Percentiles rank a stretch among this genome's conserved stretches.
These are phyloP conservation scores for Madoqua kirkii DNA, from an alignment of 2,113 vertebrate species.

Conservation along the genomic window DNA sequence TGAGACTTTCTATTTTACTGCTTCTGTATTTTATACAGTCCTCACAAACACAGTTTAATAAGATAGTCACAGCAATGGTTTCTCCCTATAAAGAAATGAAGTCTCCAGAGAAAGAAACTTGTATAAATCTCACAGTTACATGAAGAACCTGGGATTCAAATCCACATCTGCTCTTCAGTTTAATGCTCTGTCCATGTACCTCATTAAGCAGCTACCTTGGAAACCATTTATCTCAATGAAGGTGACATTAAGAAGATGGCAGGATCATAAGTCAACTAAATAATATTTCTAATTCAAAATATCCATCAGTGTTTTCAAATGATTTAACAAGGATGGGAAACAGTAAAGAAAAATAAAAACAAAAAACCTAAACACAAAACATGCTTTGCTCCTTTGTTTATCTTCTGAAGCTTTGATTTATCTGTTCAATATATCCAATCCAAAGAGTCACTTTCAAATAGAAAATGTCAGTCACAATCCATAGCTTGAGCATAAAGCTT, in stretches of 20 bases:
- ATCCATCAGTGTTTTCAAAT: not conserved
- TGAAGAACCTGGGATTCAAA: not conserved
- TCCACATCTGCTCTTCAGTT: not conserved
- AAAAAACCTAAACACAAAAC: not conserved
- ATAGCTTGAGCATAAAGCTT: not conserved
- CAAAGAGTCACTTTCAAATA: conserved; percentile 13
- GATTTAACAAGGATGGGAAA: not conserved
- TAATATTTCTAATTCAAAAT: conserved; percentile 17
- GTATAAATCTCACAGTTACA: not conserved
- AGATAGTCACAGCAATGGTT: not conserved
- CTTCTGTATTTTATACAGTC: conserved; percentile 21
- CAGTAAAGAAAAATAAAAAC: not conserved
- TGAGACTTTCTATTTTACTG: not conserved
- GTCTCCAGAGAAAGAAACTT: not conserved
- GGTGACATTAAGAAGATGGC: not conserved
- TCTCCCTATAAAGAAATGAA: not conserved
- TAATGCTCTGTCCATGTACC: not conserved
- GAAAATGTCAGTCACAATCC: not conserved
- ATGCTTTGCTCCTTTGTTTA: not conserved
- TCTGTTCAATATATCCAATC: not conserved
- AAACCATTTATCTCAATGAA: not conserved
- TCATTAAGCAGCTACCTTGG: not conserved
- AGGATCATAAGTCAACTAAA: not conserved
- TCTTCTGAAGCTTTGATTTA: not conserved
- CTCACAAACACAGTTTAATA: not conserved